phyloP scores from a whole-genome alignment of 2,113 vertebrate species.

The Tachysurus fulvidraco region DNA sequence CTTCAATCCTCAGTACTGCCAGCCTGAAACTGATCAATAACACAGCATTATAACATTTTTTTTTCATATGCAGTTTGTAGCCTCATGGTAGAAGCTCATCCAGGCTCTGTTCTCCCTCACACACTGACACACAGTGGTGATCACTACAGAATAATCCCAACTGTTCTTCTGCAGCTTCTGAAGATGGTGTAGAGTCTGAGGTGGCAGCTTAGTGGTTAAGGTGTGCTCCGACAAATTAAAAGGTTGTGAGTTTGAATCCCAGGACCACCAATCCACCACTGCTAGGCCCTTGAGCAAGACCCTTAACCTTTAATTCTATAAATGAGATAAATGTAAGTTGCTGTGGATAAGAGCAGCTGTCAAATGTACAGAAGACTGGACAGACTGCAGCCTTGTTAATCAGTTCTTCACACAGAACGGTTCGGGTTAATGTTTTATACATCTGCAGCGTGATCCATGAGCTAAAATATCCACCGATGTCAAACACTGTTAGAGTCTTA shows the following conservation, averaged over 20 bases:
- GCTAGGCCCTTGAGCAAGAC: too few species aligned
- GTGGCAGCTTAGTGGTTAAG: too few species aligned
- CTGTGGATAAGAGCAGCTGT: not conserved
- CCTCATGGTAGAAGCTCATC: not conserved
- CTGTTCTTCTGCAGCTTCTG: not conserved
- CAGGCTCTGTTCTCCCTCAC: not conserved
- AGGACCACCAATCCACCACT: too few species aligned
- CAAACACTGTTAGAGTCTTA: not conserved
- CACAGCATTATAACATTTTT: not conserved
- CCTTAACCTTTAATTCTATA: too few species aligned
- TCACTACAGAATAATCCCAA: not conserved
- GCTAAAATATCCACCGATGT: conserved; percentile 5
- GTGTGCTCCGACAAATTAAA: not conserved
- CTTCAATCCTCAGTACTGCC: not conserved
- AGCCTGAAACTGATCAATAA: not conserved
- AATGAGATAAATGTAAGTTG: too few species aligned
- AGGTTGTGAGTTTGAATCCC: too few species aligned
- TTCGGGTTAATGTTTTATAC: not conserved
- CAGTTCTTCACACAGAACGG: not conserved
- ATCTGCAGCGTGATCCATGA: conserved; percentile 8
- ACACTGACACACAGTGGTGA: not conserved
- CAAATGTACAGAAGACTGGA: not conserved
- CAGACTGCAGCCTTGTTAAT: not conserved
- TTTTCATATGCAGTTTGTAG: not conserved
- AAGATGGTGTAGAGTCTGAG: not conserved